Evolutionary conservation across 2,797 vertebrate species (phyloP).

Genomic region (Rachycentron canadum): DNA sequence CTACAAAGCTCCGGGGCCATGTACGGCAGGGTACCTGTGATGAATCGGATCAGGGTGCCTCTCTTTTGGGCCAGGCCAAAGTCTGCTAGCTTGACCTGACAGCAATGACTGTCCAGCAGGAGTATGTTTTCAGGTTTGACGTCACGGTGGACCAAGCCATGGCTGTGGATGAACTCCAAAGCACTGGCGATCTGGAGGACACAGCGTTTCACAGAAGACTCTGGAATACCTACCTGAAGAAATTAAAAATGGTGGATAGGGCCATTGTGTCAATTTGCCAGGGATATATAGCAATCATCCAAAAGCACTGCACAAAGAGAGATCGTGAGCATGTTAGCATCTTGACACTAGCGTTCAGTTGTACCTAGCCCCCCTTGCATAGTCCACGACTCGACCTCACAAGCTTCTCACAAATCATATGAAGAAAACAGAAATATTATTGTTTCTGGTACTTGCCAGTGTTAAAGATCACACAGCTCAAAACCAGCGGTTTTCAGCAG

Average conservation of each 20-base stretch:
- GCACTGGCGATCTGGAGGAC: slow-evolving; percentile 86
- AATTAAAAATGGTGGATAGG: not conserved
- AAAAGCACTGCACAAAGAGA: not conserved
- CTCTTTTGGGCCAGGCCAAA: slow-evolving; percentile 89
- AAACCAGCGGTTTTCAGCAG: no score
- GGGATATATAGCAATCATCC: no score
- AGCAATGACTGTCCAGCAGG: slow-evolving; percentile 85
- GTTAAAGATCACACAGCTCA: no score
- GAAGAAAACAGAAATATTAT: no score
- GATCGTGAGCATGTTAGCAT: not conserved
- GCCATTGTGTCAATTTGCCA: not conserved
- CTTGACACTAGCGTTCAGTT: not conserved
- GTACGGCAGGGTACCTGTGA: slow-evolving; percentile 87
- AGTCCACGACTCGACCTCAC: no score
- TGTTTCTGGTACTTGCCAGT: no score
- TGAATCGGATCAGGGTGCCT: slow-evolving; percentile 84
- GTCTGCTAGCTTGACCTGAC: slow-evolving; percentile 87
- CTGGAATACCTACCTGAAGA: slow-evolving; percentile 86
- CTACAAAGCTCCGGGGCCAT: slow-evolving; percentile 88
- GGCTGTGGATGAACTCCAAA: slow-evolving; percentile 88
- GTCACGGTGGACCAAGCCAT: slow-evolving; percentile 87
- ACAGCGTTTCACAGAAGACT: slow-evolving; percentile 85
- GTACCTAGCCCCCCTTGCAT: no score
- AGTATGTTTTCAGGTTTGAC: slow-evolving; percentile 90
- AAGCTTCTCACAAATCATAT: no score